Conservation (phyloP, 2,113 vertebrate species). For the Dascyllus trimaculatus region DNA sequence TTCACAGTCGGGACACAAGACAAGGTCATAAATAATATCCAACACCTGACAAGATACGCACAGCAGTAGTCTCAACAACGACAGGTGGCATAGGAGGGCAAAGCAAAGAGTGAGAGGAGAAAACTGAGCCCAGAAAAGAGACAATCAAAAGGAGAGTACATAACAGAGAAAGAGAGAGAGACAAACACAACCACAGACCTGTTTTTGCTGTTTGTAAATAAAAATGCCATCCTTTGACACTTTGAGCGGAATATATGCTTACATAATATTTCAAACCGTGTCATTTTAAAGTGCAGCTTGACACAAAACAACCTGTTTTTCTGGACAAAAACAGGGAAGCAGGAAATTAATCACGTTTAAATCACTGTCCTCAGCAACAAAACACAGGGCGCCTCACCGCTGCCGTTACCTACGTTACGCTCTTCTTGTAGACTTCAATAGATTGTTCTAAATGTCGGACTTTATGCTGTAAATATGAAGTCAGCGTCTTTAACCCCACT, state of each 20-base stretch:
- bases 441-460: constrained; percentile 47
- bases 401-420: constrained; percentile 35
- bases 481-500: constrained; percentile 43
- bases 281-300: constrained; percentile 56
- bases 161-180: constrained; percentile 65
- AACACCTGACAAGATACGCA: constrained; percentile 86
- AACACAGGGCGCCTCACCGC: constrained; percentile 43
- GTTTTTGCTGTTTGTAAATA: constrained; percentile 58
- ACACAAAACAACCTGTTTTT: constrained; percentile 47
- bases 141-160: constrained; percentile 58
- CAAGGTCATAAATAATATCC: constrained; percentile 88
- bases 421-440: constrained; percentile 26
- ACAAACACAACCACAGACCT: constrained; percentile 72
- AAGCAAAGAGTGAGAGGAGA: constrained; percentile 77
- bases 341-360: constrained; percentile 36
- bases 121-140: constrained; percentile 62
- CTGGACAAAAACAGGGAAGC: constrained; percentile 53
- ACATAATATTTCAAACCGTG: constrained; percentile 50
- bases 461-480: constrained; percentile 61
- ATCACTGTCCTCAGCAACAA: constrained; percentile 31
- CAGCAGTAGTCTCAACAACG: constrained; percentile 81
- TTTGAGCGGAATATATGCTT: constrained; percentile 48
- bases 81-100: constrained; percentile 78
- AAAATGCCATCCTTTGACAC: constrained; percentile 59
- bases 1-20: constrained; percentile 89